Evolutionary conservation across 2,888 invertebrate species (phyloP), one percentile per base, ranked within the genome.

Genomic region (Bedellia somnulentella): DNA sequence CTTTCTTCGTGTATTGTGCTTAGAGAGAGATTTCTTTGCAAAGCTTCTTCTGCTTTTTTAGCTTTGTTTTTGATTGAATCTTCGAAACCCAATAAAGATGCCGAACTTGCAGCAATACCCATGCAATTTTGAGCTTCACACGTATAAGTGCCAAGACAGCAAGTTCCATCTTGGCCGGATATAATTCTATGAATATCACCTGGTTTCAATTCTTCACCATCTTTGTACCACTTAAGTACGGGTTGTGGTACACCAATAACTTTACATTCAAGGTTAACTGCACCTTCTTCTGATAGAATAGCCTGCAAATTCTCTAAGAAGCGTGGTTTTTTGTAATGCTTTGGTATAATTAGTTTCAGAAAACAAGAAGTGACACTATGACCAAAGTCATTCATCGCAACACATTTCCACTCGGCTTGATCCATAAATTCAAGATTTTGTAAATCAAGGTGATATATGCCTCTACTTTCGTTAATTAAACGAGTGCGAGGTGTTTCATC

Each of bases 331-430:
- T 92, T 92, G 53, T 86, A 93, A 63, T 93, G 92, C 45, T 87
- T 82, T 2, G 93, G 93, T 55, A 93, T 89, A 43, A 83, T 81
- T 25, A 93, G 66, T 67, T 89, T 89, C 1, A 93, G 75, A 46
- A 89, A 91, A 57, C 91, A 90, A 1, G 91, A 90, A 1, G 93
- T 92, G 4, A 90, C 83, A 42, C 90, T 91, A 47, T 92, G 90
- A 1, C 93, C 93, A 47, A 86, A 93, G 47, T 93, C 91, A 52
- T 93, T 93, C 34, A 86, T 83, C 5, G 91, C 92, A 3, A 93
- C 86, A 52, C 92, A 93, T 56, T 92, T 93, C 93, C 93, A 93
- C 52, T 93, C 92, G 0, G 91, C 91, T 63, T 92, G 91, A 53
- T 93, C 93, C 34, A 85, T 77, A 46, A 92, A 84, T 57, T 92